Percentiles rank a stretch among this genome's conserved stretches.
These are phyloP conservation scores for Serrognathus titanus DNA, from an alignment of 2,888 invertebrate genomes.

Conservation along the genomic window DNA sequence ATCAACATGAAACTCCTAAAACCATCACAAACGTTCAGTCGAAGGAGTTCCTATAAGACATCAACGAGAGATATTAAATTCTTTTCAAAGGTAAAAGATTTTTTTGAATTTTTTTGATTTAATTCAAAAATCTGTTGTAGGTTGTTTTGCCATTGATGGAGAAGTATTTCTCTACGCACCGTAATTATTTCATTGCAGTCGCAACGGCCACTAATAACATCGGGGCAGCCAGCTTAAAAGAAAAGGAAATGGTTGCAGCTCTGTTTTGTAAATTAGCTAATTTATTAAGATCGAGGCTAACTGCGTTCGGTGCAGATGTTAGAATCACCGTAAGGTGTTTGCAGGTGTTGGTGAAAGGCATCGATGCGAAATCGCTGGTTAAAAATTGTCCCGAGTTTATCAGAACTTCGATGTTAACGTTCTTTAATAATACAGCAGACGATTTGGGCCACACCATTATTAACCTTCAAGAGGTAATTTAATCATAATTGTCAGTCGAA, in stretches of 20 bases:
- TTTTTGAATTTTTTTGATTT: conserved; percentile 29
- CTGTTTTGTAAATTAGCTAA: conserved; percentile 97
- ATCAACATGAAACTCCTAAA: conserved; percentile 94
- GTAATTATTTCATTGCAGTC: conserved; percentile 94
- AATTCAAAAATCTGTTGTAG: conserved; percentile 45
- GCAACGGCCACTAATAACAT: conserved; percentile 89
- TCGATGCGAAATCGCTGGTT: conserved; percentile 94
- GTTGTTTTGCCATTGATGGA: conserved; percentile 97
- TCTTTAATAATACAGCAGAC: conserved; percentile 98
- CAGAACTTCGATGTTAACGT: conserved; percentile 95
- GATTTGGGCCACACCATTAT: conserved; percentile 93
- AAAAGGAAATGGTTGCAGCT: conserved; percentile 99
- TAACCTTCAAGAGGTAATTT: conserved; percentile 78
- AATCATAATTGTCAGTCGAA: background rate
- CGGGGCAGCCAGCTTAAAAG: conserved; percentile 94
- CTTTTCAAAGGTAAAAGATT: conserved; percentile 81
- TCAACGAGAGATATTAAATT: conserved; percentile 98
- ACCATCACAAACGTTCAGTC: conserved; percentile 93
- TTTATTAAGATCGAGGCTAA: conserved; percentile 78
- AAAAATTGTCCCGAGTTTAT: conserved; percentile 99
- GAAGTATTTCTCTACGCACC: conserved; percentile 97
- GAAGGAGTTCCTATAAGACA: conserved; percentile 87
- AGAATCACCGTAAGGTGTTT: conserved; percentile 95
- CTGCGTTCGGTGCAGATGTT: conserved; percentile 96
- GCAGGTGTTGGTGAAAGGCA: conserved; percentile 94